Evolutionary conservation across 2,113 vertebrate species (phyloP), one percentile per base, ranked within the genome.

Genomic region (Albula goreensis): DNA sequence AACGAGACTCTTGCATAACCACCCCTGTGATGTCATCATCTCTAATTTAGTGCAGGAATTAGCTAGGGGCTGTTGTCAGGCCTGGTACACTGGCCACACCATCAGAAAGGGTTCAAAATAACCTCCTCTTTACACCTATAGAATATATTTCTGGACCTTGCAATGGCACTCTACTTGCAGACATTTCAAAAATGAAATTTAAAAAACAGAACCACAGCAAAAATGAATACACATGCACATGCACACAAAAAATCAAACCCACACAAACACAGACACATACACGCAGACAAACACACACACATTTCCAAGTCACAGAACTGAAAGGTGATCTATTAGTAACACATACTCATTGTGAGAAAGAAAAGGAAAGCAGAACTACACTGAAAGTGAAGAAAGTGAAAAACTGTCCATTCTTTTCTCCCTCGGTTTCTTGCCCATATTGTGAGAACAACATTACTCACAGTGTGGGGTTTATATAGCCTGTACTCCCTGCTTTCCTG

Each of bases 1-100:
- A 88, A 91, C 90, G 87, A 89, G 89, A 78, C 48, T 25, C 85
- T 93, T 94, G 66, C 17, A 81, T 93, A 94, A 94, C 3, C 2
- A 56, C 1, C 22, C 31, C 80, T 31, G 52, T 89, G 90, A 90
- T 52, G 86, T 86, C 86, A 74, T 82, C n/a, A 5, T 41, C 85
- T 51, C 70, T 80, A 79, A 87, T 7, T 56, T 1, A 6, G 66
- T 49, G 74, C 83, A 63, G 3, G 63, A 87, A 80, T 82, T 86
- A 87, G 81, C 89, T 85, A 15, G 17, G 70, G 89, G 90, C 63
- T 66, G 63, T 85, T 53, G 82, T 17, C 48, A 74, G 13, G 25
- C 49, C 60, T 89, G 9, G 56, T 87, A 80, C 87, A 82, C 56
- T 50, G 77, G 9, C 52, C 53, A 13, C 17, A 51, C 89, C 86